phyloP scores from a whole-genome alignment of 1,140 invertebrate species.

The Ladona fulva region DNA sequence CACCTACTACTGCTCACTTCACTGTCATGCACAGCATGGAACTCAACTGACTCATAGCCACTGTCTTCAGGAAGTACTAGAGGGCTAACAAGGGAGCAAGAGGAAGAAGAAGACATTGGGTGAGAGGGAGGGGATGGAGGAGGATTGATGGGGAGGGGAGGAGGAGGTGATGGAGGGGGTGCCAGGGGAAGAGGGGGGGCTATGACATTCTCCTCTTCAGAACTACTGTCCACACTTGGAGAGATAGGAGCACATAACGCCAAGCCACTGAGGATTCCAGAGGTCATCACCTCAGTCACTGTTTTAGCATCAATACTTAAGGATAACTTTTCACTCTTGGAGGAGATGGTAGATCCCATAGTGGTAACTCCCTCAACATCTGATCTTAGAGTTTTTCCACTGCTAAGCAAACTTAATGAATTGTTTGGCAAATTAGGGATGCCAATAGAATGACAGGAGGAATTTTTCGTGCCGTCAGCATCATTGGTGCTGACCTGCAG shows the following conservation, averaged over 20 bases:
- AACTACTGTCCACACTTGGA: constrained; percentile 9
- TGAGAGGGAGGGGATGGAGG: background rate
- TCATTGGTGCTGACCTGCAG: background rate
- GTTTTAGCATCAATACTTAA: background rate
- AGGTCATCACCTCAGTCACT: background rate
- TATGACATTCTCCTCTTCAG: background rate
- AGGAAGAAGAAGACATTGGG: background rate
- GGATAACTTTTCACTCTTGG: background rate
- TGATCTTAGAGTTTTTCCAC: background rate
- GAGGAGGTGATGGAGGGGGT: background rate
- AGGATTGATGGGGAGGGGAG: background rate
- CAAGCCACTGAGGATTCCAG: background rate
- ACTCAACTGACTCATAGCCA: constrained; percentile 31
- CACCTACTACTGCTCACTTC: background rate
- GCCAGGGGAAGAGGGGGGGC: background rate
- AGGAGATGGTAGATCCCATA: background rate
- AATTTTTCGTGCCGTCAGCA: background rate
- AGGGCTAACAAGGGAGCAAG: background rate
- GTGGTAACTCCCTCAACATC: background rate
- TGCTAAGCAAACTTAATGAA: background rate
- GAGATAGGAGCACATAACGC: background rate
- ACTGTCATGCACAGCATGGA: constrained; percentile 21
- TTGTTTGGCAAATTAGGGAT: background rate
- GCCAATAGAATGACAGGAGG: background rate
- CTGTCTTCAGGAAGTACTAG: constrained; percentile 21